Evolutionary conservation across 2,113 vertebrate species (phyloP), one percentile per base, ranked within the genome.

Genomic region (Lepus americanus): DNA sequence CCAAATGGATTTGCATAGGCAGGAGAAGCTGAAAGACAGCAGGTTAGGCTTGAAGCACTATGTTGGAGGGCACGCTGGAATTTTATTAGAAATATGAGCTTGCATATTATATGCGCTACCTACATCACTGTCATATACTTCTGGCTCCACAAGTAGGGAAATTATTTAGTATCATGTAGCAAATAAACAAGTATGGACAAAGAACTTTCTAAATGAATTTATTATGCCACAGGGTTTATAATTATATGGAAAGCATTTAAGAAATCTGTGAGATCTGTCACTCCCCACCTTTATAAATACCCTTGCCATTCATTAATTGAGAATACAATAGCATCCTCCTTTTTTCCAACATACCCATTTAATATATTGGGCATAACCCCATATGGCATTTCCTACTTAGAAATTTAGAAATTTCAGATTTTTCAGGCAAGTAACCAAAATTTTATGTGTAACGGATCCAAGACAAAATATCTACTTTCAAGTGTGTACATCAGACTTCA

Each of bases 1-100:
- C 74, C 95, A 97, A 95, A 94, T 84, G 92, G 89, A 92, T 96
- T 96, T 95, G 90, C 96, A 95, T 89, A 91, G 95, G 61, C 88
- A 89, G 64, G 69, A 88, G 80, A 88, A 82, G 74, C 81, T 80
- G 49, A 70, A 80, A 85, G 94, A 89, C 31, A 92, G 77, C 90
- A 72, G 81, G 51, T 44, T 85, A 59, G 79, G 69, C 92, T 90
- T 72, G 36, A 92, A 89, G 85, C 86, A 5, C 19, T 55, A 12
- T 44, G 69, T 44, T 4, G 0, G 59, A 72, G 82, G 31, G 29
- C 44, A 63, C 0, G 0, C 66, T 90, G 9, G 73, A 88, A 72
- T 91, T 92, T 92, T 87, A 83, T 83, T 85, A 83, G 87, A 74
- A 86, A 91, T 49, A n/a, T 1, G 29, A 10, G 31, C 70, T 55